Evolutionary conservation across 1,140 invertebrate genomes (phyloP).

Genomic region (Chrysoperla carnea): DNA sequence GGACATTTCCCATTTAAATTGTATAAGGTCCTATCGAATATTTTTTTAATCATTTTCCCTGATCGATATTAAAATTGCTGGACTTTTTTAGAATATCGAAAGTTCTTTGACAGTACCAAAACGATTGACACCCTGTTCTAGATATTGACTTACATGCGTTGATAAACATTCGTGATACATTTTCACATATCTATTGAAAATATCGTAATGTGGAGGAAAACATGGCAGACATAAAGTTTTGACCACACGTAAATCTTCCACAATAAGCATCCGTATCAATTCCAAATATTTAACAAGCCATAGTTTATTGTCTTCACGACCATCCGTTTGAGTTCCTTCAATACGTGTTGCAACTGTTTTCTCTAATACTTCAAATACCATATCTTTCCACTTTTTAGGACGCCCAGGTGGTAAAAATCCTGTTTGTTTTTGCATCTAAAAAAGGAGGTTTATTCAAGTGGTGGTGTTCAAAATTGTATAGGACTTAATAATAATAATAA

Average conservation of each 20-base stretch:
- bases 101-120: too few relatives aligned
- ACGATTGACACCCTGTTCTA: too few relatives aligned
- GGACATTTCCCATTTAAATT: too few relatives aligned
- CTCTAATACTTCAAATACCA: constrained; percentile 69
- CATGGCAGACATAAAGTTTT: constrained; percentile 85
- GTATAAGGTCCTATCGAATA: too few relatives aligned
- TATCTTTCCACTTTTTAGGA: constrained; percentile 82
- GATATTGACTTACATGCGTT: constrained; percentile 46
- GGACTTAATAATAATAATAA: neutral
- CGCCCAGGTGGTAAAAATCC: constrained; percentile 85
- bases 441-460: too few relatives aligned
- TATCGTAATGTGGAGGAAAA: constrained; percentile 91
- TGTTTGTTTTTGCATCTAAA: constrained; percentile 53
- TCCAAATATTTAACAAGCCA: constrained; percentile 70
- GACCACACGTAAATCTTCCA: constrained; percentile 84
- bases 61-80: too few relatives aligned
- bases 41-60: too few relatives aligned
- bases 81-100: too few relatives aligned
- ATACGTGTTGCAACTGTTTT: constrained; percentile 67
- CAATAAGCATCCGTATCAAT: constrained; percentile 67
- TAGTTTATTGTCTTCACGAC: constrained; percentile 79
- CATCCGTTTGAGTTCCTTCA: constrained; percentile 84
- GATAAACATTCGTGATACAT: constrained; percentile 89
- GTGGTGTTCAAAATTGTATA: neutral
- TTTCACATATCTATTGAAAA: constrained; percentile 74